Conservation (phyloP, 2,113 vertebrate genomes). For the Cavia aperea region DNA sequence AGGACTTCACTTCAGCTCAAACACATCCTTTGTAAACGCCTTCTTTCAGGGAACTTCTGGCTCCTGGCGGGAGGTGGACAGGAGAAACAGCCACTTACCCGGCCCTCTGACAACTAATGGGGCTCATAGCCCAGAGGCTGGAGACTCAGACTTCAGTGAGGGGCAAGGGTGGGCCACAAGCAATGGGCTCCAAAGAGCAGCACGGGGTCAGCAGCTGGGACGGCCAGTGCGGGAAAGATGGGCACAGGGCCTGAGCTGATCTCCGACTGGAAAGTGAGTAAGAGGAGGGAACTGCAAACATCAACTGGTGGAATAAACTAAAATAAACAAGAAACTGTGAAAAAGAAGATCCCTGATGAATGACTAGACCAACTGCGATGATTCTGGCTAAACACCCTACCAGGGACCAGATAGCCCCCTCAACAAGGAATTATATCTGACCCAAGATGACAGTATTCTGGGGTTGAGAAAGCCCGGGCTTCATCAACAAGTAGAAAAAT, state of each 20-base stretch:
- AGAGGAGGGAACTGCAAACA: background rate
- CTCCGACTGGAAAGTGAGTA: background rate
- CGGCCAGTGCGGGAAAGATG: background rate
- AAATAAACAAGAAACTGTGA: background rate
- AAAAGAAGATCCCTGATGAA: background rate
- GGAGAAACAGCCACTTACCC: background rate
- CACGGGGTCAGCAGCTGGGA: background rate
- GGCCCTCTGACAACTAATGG: background rate
- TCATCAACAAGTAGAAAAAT: background rate
- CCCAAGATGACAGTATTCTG: background rate
- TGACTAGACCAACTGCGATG: background rate
- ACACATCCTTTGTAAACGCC: background rate
- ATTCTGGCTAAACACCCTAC: background rate
- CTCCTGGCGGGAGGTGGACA: background rate
- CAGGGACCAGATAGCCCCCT: background rate
- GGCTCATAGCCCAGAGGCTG: background rate
- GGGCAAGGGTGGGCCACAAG: background rate
- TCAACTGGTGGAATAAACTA: background rate
- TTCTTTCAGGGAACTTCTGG: background rate
- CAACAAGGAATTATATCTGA: background rate
- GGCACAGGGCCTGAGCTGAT: background rate
- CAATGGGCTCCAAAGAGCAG: background rate
- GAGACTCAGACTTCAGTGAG: background rate
- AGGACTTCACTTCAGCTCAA: background rate
- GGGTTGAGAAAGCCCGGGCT: background rate